Evolutionary conservation across 2,888 invertebrate species (phyloP).

Genomic region (Eristalinus sepulchralis): DNA sequence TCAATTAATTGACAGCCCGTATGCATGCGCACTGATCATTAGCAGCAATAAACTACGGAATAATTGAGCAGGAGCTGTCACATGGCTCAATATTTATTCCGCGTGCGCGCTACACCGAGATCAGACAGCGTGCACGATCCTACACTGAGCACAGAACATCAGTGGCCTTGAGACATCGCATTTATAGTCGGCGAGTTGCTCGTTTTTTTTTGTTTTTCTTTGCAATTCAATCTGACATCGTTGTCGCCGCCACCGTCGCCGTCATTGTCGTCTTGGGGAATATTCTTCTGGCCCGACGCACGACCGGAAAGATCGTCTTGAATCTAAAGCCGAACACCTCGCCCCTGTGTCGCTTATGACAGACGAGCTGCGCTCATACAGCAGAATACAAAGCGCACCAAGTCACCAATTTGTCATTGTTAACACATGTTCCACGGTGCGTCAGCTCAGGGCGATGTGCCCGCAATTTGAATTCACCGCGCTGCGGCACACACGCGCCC

Average conservation of each 20-base stretch:
- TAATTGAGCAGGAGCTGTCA: conserved; percentile 70
- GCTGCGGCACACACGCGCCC: conserved; percentile 7
- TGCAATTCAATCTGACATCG: conserved; percentile 29
- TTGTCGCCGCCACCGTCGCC: not conserved
- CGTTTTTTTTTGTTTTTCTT: conserved; percentile 52
- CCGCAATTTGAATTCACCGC: conserved; percentile 40
- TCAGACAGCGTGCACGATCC: conserved; percentile 8
- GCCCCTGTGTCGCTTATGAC: conserved; percentile 52
- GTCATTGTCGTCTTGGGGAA: not conserved
- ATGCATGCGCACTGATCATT: conserved; percentile 69
- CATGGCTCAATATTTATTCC: conserved; percentile 64
- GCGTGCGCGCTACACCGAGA: conserved; percentile 16
- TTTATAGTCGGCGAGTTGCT: conserved; percentile 60
- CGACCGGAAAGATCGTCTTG: conserved; percentile 67
- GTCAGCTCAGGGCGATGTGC: conserved; percentile 19
- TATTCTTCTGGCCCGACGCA: not conserved
- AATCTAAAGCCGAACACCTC: conserved; percentile 51
- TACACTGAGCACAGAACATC: conserved; percentile 13
- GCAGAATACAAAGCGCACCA: conserved; percentile 42
- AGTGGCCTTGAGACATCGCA: conserved; percentile 66
- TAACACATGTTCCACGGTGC: conserved; percentile 52
- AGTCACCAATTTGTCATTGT: conserved; percentile 55
- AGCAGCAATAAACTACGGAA: conserved; percentile 67
- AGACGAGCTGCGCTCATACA: conserved; percentile 14
- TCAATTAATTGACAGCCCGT: conserved; percentile 71